A percentile compares a stretch with the other conserved stretches of the same genome.
phyloP scores from a whole-genome alignment of 2,888 invertebrate genomes.

The Cheilosia pagana region DNA sequence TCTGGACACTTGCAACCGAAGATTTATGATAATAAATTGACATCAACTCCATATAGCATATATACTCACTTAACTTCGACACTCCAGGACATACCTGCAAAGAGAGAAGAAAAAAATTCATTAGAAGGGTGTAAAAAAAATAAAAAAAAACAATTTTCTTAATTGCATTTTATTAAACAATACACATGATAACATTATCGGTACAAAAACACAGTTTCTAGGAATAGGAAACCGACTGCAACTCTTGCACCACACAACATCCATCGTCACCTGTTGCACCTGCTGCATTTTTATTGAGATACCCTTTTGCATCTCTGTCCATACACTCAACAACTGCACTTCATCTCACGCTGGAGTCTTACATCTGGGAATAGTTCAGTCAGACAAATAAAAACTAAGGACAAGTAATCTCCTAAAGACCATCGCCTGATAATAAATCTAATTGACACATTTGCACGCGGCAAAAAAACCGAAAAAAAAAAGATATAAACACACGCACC shows the following conservation, averaged over 20 bases:
- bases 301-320: conserved; percentile 48
- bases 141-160: conserved; percentile 52
- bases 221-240: conserved; percentile 24
- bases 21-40: conserved; percentile 55
- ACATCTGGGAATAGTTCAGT: conserved; percentile 60
- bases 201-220: conserved; percentile 50
- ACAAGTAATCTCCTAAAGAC: conserved; percentile 78
- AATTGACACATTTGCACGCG: conserved; percentile 82
- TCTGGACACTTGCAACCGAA: conserved; percentile 12
- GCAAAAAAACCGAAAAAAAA: conserved; percentile 45
- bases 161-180: conserved; percentile 73
- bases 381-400: conserved; percentile 45
- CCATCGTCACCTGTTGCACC: conserved; percentile 72
- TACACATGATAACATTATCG: conserved; percentile 44
- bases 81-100: conserved; percentile 60
- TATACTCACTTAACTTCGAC: conserved; percentile 62
- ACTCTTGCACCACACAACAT: conserved; percentile 22
- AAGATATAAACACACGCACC: conserved; percentile 45
- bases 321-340: conserved; percentile 3
- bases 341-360: conserved; percentile 58
- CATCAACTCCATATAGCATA: conserved; percentile 38
- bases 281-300: conserved; percentile 60
- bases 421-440: conserved; percentile 83
- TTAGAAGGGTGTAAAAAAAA: conserved; percentile 29
- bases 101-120: conserved; percentile 46